Percentiles rank a stretch among this genome's conserved stretches.
Conservation (phyloP, 2,113 vertebrate genomes). For the Varanus komodoensis region DNA sequence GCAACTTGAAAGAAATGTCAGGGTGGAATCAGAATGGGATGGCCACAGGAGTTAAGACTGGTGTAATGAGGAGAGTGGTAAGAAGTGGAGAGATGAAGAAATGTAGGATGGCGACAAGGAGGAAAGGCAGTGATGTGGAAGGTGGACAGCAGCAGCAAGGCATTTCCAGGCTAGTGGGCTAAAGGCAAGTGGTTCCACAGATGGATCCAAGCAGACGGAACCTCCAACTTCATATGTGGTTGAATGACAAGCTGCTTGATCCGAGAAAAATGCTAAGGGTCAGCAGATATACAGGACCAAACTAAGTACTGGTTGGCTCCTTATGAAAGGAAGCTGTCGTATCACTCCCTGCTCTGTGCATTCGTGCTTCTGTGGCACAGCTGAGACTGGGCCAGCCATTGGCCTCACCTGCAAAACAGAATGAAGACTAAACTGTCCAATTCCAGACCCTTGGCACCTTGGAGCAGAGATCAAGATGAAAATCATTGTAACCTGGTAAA, state of each 20-base stretch:
- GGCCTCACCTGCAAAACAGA: not conserved
- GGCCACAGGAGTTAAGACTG: not conserved
- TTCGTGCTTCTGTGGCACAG: not conserved
- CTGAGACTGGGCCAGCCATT: not conserved
- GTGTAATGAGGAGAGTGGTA: not conserved
- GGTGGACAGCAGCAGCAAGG: not conserved
- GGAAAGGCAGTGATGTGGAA: not conserved
- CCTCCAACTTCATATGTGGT: not conserved
- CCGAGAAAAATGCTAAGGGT: not conserved
- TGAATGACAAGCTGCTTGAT: not conserved
- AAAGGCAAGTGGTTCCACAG: not conserved
- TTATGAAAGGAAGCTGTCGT: not conserved
- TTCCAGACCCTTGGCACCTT: no score
- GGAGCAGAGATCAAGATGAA: not conserved
- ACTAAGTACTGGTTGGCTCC: not conserved
- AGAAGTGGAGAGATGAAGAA: not conserved
- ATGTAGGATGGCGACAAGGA: not conserved
- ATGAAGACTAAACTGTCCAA: not conserved
- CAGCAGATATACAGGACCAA: not conserved
- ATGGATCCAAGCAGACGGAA: not conserved
- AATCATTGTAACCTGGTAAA: not conserved
- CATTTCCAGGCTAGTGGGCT: not conserved
- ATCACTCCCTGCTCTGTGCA: not conserved
- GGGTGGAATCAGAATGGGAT: not conserved
- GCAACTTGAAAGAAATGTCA: not conserved